Evolutionary conservation across 2,797 vertebrate species (phyloP).

Genomic region (Rachycentron canadum): DNA sequence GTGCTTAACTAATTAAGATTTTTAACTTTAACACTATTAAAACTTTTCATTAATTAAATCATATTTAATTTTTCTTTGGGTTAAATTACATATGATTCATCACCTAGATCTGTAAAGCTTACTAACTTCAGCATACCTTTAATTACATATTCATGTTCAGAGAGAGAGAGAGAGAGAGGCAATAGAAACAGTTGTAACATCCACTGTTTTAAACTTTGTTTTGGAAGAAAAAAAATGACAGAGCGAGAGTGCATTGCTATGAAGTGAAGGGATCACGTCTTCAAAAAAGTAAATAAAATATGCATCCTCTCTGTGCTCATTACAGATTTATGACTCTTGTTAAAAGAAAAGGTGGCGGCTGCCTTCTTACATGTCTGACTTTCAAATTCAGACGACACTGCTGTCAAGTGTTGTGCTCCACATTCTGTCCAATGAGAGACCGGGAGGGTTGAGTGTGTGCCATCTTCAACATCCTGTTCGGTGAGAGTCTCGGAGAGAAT

Average conservation of each 20-base stretch:
- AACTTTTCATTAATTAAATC: slow-evolving; percentile 6
- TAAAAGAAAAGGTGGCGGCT: slow-evolving; percentile 85
- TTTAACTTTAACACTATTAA: neutral
- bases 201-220: slow-evolving; percentile 80
- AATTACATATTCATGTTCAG: slow-evolving; percentile 78
- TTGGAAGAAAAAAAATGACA: slow-evolving; percentile 60
- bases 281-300: slow-evolving; percentile 86
- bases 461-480: slow-evolving; percentile 63
- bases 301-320: slow-evolving; percentile 85
- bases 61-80: neutral
- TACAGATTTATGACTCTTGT: slow-evolving; percentile 87
- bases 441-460: slow-evolving; percentile 63
- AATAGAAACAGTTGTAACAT: slow-evolving; percentile 72
- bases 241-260: slow-evolving; percentile 75
- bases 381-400: slow-evolving; percentile 81
- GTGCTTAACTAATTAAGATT: slow-evolving; percentile 1
- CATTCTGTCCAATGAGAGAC: slow-evolving; percentile 84
- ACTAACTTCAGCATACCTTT: slow-evolving; percentile 69
- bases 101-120: slow-evolving; percentile 45
- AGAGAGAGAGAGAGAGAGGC: slow-evolving; percentile 60
- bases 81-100: slow-evolving; percentile 53
- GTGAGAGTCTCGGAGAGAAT: slow-evolving; percentile 64
- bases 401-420: slow-evolving; percentile 85
- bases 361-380: slow-evolving; percentile 80
- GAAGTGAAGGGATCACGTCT: slow-evolving; percentile 81